phyloP scores from a whole-genome alignment of 1,140 invertebrate species.

The Dinoponera quadriceps region DNA sequence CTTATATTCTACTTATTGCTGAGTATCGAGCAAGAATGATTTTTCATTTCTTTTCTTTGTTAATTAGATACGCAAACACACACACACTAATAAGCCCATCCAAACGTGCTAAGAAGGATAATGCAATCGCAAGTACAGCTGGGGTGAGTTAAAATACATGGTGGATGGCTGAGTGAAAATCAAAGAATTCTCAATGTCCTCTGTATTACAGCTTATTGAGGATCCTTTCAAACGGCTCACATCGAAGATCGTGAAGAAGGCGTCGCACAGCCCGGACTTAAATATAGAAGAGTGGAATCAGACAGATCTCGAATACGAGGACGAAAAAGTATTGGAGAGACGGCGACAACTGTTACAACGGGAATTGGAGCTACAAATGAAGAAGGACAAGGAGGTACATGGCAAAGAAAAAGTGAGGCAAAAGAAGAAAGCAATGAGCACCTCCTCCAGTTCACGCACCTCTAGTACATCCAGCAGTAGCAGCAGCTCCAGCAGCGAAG shows the following conservation, averaged over 20 bases:
- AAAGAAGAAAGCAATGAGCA: conserved; percentile 88
- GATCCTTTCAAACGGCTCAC: conserved; percentile 89
- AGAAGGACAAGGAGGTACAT: conserved; percentile 88
- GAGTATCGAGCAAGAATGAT: conserved; percentile 7
- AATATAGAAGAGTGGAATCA: conserved; percentile 92
- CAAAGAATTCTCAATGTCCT: conserved; percentile 17
- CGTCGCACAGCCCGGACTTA: conserved; percentile 88
- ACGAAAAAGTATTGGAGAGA: conserved; percentile 92
- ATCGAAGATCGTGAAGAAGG: conserved; percentile 88
- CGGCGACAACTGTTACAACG: conserved; percentile 91
- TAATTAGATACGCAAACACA: conserved; percentile 88
- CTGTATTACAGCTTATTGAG: conserved; percentile 85
- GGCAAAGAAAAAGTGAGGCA: conserved; percentile 83
- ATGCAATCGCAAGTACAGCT: conserved; percentile 84
- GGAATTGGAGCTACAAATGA: conserved; percentile 92
- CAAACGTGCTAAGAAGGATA: conserved; percentile 90
- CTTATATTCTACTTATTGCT: neutral
- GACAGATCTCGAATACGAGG: conserved; percentile 92
- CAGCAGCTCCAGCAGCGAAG: conserved; percentile 87
- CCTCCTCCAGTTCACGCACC: conserved; percentile 88
- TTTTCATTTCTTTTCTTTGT: conserved; percentile 65
- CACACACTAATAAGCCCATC: conserved; percentile 91
- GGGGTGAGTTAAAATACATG: conserved; percentile 71
- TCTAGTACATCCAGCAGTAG: conserved; percentile 88
- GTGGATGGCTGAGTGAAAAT: neutral